phyloP scores from a whole-genome alignment of 1,140 invertebrate genomes.

The Drosophila pectinifera region DNA sequence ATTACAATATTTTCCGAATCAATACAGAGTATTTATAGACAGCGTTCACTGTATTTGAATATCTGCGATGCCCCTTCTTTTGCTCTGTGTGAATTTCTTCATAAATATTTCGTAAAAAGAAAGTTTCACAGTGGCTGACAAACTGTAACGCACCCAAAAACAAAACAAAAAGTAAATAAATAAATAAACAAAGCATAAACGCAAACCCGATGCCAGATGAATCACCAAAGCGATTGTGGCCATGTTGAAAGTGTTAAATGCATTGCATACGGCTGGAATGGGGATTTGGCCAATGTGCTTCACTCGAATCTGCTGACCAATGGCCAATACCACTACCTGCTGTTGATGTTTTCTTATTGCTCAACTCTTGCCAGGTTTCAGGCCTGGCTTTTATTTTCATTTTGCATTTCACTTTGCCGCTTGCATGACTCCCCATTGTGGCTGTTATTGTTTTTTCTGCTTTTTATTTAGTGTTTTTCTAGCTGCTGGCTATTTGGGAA shows the following conservation, averaged over 20 bases:
- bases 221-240: constrained; percentile 56
- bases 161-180: constrained; percentile 17
- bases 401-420: constrained; percentile 76
- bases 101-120: constrained; percentile 80
- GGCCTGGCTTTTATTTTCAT: constrained; percentile 50
- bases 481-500: constrained; percentile 26
- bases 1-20: neutral
- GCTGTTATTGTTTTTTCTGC: constrained; percentile 8
- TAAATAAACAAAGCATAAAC: constrained; percentile 37
- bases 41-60: neutral
- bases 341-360: constrained; percentile 57
- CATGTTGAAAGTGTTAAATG: constrained; percentile 78
- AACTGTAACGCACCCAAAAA: constrained; percentile 74
- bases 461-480: constrained; percentile 14
- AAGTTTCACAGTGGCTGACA: constrained; percentile 73
- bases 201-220: constrained; percentile 54
- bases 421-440: constrained; percentile 53
- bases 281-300: constrained; percentile 46
- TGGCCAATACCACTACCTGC: constrained; percentile 25
- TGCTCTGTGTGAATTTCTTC: constrained; percentile 59
- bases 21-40: neutral
- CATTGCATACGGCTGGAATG: constrained; percentile 58
- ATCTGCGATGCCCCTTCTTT: constrained; percentile 22
- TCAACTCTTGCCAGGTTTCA: constrained; percentile 42
- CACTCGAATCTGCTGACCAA: constrained; percentile 64